Conservation (phyloP, 1,140 invertebrate species). For the Coptotermes formosanus region DNA sequence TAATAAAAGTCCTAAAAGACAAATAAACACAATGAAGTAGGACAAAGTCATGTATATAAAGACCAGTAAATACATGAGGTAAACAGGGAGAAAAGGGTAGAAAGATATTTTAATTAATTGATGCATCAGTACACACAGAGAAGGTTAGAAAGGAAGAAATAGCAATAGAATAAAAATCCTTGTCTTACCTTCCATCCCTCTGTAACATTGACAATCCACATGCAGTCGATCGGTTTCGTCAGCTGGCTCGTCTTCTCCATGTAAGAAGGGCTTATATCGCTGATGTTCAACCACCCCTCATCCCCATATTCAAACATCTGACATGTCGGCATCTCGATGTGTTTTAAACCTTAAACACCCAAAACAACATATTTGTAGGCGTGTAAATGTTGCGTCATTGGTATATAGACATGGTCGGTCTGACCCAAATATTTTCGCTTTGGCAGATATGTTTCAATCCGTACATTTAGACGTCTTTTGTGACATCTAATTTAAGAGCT, state of each 20-base stretch:
- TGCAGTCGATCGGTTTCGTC: constrained; percentile 67
- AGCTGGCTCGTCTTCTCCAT: neutral
- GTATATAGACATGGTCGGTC: no score
- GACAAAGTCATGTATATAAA: neutral
- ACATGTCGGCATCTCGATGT: neutral
- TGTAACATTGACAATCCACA: constrained; percentile 73
- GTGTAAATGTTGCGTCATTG: no score
- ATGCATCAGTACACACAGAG: no score
- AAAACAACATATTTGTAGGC: no score
- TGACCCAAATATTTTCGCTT: no score
- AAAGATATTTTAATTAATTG: neutral
- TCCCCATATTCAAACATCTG: neutral
- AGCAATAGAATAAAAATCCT: neutral
- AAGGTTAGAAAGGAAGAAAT: no score
- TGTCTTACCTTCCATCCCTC: constrained; percentile 63
- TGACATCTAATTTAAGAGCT: no score
- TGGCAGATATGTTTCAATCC: no score
- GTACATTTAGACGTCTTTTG: no score
- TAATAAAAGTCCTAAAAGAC: neutral
- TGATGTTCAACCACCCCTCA: neutral
- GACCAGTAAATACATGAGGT: neutral
- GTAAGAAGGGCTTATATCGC: neutral
- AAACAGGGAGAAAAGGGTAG: neutral
- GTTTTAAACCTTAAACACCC: neutral
- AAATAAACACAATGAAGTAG: neutral